Conservation (phyloP, 2,888 invertebrate species). For the Argyresthia albistria region DNA sequence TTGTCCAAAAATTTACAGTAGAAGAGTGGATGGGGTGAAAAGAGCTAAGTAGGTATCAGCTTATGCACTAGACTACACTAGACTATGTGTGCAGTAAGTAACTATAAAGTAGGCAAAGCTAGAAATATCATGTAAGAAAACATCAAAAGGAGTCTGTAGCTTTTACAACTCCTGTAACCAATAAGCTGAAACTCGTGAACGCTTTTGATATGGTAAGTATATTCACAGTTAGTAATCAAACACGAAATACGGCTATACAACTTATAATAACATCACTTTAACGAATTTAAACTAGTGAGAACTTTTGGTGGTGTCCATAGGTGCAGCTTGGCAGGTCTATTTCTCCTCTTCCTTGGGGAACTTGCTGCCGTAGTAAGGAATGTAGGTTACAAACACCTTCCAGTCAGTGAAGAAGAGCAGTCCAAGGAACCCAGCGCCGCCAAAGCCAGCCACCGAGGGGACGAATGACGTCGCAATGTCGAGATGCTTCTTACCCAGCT, state of each 20-base stretch:
- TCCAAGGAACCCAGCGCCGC: slow-evolving; percentile 73
- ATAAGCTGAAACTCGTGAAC: too few species aligned
- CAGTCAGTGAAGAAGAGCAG: slow-evolving; percentile 85
- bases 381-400: slow-evolving; percentile 78
- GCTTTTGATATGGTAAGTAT: too few species aligned
- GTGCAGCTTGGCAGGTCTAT: slow-evolving; percentile 15
- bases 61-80: too few species aligned
- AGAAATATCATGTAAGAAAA: too few species aligned
- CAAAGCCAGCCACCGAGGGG: slow-evolving; percentile 75
- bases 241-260: slow-evolving; percentile 8
- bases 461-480: slow-evolving; percentile 66
- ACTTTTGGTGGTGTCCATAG: slow-evolving; percentile 9
- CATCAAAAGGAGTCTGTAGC: too few species aligned
- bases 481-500: slow-evolving; percentile 74
- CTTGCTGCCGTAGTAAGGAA: slow-evolving; percentile 85
- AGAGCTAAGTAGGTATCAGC: too few species aligned
- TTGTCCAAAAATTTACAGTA: too few species aligned
- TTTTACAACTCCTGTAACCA: too few species aligned
- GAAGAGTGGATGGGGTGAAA: too few species aligned
- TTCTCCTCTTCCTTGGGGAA: slow-evolving; percentile 63
- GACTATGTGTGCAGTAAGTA: too few species aligned
- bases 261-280: slow-evolving; percentile 24
- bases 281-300: slow-evolving; percentile 10
- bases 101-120: too few species aligned
- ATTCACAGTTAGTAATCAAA: background rate